Base-by-base conservation (phyloP, 2,888 invertebrate genomes). In the Dinocampus coccinellae region DNA sequence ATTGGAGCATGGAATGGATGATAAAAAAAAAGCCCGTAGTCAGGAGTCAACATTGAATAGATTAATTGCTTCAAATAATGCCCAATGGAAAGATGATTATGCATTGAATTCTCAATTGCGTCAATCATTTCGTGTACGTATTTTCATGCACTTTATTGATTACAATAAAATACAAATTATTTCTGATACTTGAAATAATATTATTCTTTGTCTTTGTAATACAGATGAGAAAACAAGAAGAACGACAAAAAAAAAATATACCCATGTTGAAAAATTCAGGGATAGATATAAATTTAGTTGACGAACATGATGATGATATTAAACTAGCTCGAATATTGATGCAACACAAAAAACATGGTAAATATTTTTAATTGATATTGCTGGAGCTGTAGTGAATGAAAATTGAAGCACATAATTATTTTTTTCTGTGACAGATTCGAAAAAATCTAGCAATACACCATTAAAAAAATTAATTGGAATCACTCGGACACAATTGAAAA, bases 11-110 rank as follows among this genome's bases (percentile, higher is more conserved):
- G 94, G 94, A 64, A 92, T 92, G 0, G 93, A 93, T 63, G 98
- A 98, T 88, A 90, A 90, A 73, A 91, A 91, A 79, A 89, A 90
- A 16, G 93, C 94, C 0, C 93, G 92, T 79, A 90, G 90, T 73
- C 91, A 93, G 0, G 93, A 93, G 78, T 94, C 95, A 0, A 88
- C 92, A 11, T 88, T 99, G 0, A 92, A 93, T 10, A 91, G 91
- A 78, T 89, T 98, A 3, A 94, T 94, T 77, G 92, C 93, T 26
- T 89, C 94, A 69, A 94, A 96, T 82, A 94, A 95, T 80, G 91
- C 91, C 61, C 91, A 93, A 0, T 97, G 96, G 96, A 93, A 94
- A 80, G 98, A 99, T 89, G 96, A 96, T 87, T 99, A 97, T 86
- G 92, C 93, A 69, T 94, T 97, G 0, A 99, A 99, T 88, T 94